Evolutionary conservation across 2,888 invertebrate species (phyloP).

Genomic region (Serripes groenlandicus): DNA sequence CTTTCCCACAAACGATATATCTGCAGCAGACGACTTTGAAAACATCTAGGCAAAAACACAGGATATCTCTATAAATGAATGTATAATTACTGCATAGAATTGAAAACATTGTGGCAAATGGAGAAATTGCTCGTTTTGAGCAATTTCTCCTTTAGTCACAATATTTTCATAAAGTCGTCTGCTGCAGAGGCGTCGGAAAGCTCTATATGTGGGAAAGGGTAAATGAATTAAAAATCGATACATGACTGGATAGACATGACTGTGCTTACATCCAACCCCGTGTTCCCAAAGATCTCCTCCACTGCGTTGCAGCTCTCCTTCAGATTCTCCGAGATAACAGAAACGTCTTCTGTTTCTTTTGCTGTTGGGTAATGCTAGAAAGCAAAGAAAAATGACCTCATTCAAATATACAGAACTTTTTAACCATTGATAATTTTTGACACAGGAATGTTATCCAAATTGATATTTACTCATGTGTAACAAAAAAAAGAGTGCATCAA

Average conservation of each 20-base stretch:
- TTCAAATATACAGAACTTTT: no score
- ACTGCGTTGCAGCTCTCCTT: conserved; percentile 58
- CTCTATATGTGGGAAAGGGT: background rate
- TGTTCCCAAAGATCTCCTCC: conserved; percentile 59
- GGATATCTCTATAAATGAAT: no score
- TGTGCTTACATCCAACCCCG: conserved; percentile 48
- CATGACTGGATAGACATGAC: no score
- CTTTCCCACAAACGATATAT: no score
- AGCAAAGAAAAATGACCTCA: background rate
- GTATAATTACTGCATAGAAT: no score
- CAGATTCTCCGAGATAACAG: conserved; percentile 55
- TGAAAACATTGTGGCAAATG: background rate
- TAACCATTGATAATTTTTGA: no score
- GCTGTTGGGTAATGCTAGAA: conserved; percentile 35
- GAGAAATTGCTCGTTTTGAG: background rate
- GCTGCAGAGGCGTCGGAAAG: background rate
- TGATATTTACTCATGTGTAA: no score
- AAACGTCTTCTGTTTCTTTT: conserved; percentile 29
- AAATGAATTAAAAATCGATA: background rate
- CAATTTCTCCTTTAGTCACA: background rate
- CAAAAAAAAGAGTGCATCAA: no score
- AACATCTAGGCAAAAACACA: no score
- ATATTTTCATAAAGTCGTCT: no score
- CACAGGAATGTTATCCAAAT: no score
- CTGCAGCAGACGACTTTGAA: no score